Evolutionary conservation across 92 coral and sea anemone species (phyloP).

Genomic region (Actinostola sp.): DNA sequence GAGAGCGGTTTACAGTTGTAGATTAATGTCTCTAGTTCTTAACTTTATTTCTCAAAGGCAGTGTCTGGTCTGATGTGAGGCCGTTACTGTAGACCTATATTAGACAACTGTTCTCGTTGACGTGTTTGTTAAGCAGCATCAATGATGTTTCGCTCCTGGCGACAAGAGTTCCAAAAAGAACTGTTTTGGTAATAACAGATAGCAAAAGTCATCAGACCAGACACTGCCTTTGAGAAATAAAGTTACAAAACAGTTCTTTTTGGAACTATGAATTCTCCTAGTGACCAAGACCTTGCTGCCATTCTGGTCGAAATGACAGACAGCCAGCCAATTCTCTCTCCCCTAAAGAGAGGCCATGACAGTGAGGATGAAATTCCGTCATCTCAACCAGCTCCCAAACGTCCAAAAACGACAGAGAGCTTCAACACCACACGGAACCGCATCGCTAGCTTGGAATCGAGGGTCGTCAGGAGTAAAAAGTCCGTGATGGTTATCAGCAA

Average conservation of each 20-base stretch:
- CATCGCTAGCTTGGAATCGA: background rate
- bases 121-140: no score
- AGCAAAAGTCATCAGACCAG: no score
- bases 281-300: background rate
- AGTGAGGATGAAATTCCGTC: constrained; percentile 7
- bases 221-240: no score
- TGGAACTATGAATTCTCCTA: background rate
- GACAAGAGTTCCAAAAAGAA: no score
- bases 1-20: no score
- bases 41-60: no score
- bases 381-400: background rate
- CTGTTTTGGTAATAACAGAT: no score
- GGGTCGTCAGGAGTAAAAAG: background rate
- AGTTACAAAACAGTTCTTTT: background rate
- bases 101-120: no score
- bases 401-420: background rate
- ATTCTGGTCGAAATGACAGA: background rate
- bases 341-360: background rate
- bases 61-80: no score
- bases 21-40: no score
- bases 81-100: no score
- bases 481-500: background rate
- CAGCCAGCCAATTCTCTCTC: background rate
- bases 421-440: background rate
- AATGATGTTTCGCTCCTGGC: no score